phyloP scores from a whole-genome alignment of 2,113 vertebrate species.

The Probosciger aterrimus region DNA sequence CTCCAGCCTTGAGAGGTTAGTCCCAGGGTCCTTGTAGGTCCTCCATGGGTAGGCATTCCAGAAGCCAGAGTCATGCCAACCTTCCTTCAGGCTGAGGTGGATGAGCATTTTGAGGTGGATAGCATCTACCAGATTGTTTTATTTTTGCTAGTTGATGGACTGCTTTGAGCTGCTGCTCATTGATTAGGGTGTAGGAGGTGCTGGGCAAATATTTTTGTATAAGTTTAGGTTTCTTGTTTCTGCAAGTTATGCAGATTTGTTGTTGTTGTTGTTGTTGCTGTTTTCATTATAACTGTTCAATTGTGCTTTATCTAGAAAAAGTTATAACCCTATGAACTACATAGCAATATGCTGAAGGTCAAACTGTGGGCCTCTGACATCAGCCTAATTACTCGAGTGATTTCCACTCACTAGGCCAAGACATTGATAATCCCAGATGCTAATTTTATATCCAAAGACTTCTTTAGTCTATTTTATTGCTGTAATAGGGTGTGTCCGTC shows the following conservation, averaged over 20 bases:
- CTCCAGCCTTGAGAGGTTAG: neutral
- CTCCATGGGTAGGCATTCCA: neutral
- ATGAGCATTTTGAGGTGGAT: neutral
- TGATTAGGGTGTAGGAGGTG: rapidly evolving
- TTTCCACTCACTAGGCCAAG: neutral
- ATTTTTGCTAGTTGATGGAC: neutral
- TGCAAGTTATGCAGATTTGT: neutral
- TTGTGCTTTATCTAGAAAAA: neutral
- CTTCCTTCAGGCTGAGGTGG: neutral
- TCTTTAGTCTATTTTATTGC: neutral
- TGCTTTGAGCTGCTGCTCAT: neutral
- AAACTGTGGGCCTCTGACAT: neutral
- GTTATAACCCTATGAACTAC: neutral
- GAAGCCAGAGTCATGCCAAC: neutral
- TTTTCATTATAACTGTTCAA: neutral
- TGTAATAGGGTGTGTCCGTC: neutral
- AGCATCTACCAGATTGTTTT: neutral
- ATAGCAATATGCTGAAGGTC: neutral
- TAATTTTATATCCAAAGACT: neutral
- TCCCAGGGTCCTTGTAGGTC: neutral
- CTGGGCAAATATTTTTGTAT: neutral
- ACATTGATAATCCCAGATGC: neutral
- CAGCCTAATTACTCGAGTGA: neutral
- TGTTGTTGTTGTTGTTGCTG: neutral
- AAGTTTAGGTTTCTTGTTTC: neutral